Conservation (phyloP, 2,888 invertebrate genomes). For the Lottia scabra region DNA sequence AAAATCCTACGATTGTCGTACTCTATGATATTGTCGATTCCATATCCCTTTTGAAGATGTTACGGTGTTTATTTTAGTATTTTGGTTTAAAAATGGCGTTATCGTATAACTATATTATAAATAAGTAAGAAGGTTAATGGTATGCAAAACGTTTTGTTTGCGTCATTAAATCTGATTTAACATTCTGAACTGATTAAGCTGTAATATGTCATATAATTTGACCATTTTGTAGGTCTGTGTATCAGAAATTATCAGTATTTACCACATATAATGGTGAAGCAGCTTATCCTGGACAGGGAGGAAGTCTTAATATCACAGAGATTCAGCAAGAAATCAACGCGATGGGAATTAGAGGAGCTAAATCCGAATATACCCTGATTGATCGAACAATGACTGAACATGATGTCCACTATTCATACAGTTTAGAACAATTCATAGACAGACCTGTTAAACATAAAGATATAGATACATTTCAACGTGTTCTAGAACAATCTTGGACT, state of each 20-base stretch:
- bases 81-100: too few species aligned
- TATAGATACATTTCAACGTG: neutral
- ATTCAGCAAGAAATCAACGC: neutral
- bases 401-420: neutral
- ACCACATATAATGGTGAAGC: neutral
- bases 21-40: too few species aligned
- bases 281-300: neutral
- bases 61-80: too few species aligned
- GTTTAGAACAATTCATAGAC: neutral
- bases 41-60: too few species aligned
- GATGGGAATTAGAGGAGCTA: neutral
- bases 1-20: too few species aligned
- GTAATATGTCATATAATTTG: too few species aligned
- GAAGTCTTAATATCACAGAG: neutral
- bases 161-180: too few species aligned
- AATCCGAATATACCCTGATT: neutral
- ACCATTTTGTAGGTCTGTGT: neutral
- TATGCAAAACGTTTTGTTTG: too few species aligned
- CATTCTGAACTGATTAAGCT: too few species aligned
- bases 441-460: neutral
- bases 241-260: neutral
- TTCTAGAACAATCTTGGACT: neutral
- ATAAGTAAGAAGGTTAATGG: too few species aligned
- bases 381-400: neutral
- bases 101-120: too few species aligned